These are phyloP conservation scores for Stegodyphus mimosarum DNA, from an alignment of 1,140 invertebrate genomes.

Conservation along the genomic window DNA sequence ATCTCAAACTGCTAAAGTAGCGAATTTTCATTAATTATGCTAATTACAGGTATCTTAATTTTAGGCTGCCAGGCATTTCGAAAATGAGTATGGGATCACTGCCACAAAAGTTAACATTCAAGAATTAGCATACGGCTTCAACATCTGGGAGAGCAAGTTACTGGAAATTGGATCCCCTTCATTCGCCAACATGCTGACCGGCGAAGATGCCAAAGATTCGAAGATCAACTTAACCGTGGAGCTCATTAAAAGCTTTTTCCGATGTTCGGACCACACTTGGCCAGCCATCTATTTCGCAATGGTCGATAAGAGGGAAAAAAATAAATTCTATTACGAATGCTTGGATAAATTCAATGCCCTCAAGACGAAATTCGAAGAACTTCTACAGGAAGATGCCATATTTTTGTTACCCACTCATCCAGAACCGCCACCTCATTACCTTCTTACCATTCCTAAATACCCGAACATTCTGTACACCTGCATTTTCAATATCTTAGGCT, in stretches of 20 bases:
- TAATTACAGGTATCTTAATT: not conserved
- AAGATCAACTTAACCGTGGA: not conserved
- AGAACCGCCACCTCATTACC: not conserved
- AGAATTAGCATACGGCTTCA: not conserved
- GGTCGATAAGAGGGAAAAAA: not conserved
- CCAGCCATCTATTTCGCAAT: not conserved
- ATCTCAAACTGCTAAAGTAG: too few species aligned
- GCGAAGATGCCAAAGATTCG: not conserved
- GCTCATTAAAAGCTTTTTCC: not conserved
- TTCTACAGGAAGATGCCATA: not conserved
- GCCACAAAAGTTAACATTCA: not conserved
- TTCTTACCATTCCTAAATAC: constrained; percentile 5
- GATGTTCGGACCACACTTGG: not conserved
- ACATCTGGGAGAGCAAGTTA: not conserved
- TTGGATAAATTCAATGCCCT: not conserved
- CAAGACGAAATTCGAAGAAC: not conserved
- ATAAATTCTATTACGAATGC: constrained; percentile 1
- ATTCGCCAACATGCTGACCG: not conserved
- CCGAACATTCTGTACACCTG: not conserved
- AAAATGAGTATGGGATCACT: not conserved
- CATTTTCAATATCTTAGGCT: constrained; percentile 17
- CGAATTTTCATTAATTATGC: too few species aligned
- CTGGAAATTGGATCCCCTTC: not conserved
- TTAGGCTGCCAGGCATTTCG: constrained; percentile 6
- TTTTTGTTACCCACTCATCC: constrained; percentile 5